Evolutionary conservation across 2,888 invertebrate genomes (phyloP), one percentile per base, ranked within the genome.

Genomic region (Dichetophora obliterata): DNA sequence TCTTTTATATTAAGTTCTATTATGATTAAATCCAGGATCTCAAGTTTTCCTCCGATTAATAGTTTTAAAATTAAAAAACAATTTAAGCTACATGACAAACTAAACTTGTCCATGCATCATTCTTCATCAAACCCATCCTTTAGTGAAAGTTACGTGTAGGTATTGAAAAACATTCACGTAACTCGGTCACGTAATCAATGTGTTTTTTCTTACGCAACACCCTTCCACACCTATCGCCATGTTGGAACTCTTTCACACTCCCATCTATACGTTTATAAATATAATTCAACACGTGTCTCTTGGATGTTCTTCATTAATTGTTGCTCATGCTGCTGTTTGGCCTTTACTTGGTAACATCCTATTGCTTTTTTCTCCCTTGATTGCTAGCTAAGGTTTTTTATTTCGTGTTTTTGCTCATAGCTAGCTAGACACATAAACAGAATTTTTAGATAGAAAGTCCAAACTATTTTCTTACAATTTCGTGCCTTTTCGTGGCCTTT

Each of bases 121-220:
- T 50, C n/a, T n/a, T n/a, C n/a, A n/a, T n/a, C n/a, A n/a, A n/a
- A 16, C n/a, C 31, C 27, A 27, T 68, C 22, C 50, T 6, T 50
- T 16, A 6, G 3, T 19, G 8, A 19, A 31, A n/a, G 34, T 11
- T 66, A 48, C 24, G 19, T 22, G 8, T 68, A 11, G 24, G 24
- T 71, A 59, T 59, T 43, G 59, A 59, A 59, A 37, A 31, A 27
- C 59, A 3, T 34, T 59, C 71, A 22, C 71, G 37, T 71, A 71
- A 71, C 59, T 71, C 24, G 24, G 59, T 71, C 71, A 71, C 71
- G 71, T 71, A 71, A 71, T 71, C 71, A 59, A 59, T 71, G 59
- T 71, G 61, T 61, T 61, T 61, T 61, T 27, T 27, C 63, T 31
- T n/a, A 63, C 34, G 24, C 63, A 59, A 11, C 57, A 24, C n/a